phyloP scores from a whole-genome alignment of 2,888 invertebrate species.

The Graphium colonna region DNA sequence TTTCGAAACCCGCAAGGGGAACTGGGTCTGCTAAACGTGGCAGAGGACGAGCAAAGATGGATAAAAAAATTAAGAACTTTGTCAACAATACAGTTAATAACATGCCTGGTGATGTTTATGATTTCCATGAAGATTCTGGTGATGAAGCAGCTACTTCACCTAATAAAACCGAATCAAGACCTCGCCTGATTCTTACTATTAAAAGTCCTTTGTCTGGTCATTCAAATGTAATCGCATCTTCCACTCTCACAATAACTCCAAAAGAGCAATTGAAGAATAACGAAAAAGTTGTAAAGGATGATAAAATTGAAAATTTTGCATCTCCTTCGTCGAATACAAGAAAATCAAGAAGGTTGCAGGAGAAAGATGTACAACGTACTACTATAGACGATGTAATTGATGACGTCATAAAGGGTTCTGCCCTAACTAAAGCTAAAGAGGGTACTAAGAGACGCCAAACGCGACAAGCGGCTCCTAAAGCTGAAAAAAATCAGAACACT shows the following conservation, averaged over 20 bases:
- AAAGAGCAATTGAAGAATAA: conserved; percentile 54
- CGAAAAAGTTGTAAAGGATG: conserved; percentile 61
- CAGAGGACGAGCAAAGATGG: conserved; percentile 72
- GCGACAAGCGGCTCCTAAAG: conserved; percentile 71
- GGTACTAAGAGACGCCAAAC: conserved; percentile 75
- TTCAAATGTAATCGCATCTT: conserved; percentile 58
- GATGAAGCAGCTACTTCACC: conserved; percentile 82
- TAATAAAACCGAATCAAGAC: conserved; percentile 79
- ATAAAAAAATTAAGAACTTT: conserved; percentile 71
- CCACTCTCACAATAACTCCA: conserved; percentile 59
- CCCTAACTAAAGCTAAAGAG: conserved; percentile 47
- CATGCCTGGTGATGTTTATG: conserved; percentile 89
- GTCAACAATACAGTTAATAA: conserved; percentile 78
- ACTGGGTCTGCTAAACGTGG: conserved; percentile 62
- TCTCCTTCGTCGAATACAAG: conserved; percentile 85
- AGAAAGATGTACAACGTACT: conserved; percentile 86
- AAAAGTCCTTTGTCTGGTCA: conserved; percentile 83
- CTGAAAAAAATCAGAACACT: conserved; percentile 43
- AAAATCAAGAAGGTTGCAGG: conserved; percentile 89
- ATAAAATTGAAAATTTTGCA: conserved; percentile 81
- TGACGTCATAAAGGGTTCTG: conserved; percentile 88
- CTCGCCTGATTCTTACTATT: conserved; percentile 89
- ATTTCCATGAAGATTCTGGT: conserved; percentile 93
- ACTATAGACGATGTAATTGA: conserved; percentile 94
- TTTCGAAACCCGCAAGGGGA: conserved; percentile 61